Base-by-base conservation (phyloP, 2,113 vertebrate species). In the Oncorhynchus tshawytscha region DNA sequence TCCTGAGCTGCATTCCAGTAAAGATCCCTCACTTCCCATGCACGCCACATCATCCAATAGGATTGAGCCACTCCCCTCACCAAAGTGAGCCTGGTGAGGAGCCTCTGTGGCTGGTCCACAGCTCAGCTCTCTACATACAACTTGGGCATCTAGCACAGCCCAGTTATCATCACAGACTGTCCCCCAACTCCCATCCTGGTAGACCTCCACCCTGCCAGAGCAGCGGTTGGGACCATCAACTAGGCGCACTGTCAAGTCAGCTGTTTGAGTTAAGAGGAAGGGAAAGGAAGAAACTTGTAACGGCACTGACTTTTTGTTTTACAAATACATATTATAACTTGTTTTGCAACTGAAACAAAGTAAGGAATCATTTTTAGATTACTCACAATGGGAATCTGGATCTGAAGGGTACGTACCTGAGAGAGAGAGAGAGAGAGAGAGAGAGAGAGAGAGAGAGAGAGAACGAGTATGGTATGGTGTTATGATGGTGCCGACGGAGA, bases 81-180 rank as follows among this genome's bases (percentile, higher is more conserved):
- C 29, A 6, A 68, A 39, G 29, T 45, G 67, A 31, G 67, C 67
- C 16, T 31, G 31, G 12, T 68, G 16, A 15, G 31, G 67, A 15
- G 67, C 67, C 27, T 31, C 27, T 8, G 13, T 34, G 29, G 67
- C 67, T 39, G 15, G 11, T n/a, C 67, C 67, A 24, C 31, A 68
- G 27, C 67, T 31, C 29, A 68, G 18, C 67, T 68, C 29, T 9
- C 67, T 31, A 15, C 67, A 68, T 18, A 68, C 67, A 64, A 81
- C 79, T 45, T 34, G 4, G 16, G 80, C 72, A 72, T 45, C 65
- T 4, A 3, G 2, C 0, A 82, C n/a, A 15, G 77, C 77, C 83
- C 83, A 85, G 24, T 1, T 0, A 11, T 79, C 66, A 72, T 70
- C 74, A 82, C 83, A 82, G 18, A 84, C 80, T 18, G 72, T 71